A percentile compares a stretch with the other conserved stretches of the same genome.
These are phyloP conservation scores for Antitype chi DNA, from an alignment of 2,888 invertebrate genomes.

Conservation along the genomic window DNA sequence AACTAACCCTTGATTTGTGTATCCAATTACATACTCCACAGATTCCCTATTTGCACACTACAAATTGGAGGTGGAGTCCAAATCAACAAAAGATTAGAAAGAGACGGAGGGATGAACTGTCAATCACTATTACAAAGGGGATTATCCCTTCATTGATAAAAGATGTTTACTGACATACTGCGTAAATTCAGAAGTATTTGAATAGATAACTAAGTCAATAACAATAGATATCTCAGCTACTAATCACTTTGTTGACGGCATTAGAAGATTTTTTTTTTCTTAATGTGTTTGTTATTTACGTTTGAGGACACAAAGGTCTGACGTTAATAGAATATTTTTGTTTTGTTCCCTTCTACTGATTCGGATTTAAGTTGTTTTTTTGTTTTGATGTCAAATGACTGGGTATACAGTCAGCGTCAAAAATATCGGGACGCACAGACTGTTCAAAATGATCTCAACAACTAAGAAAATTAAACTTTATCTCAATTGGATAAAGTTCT, in stretches of 20 bases:
- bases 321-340: slow-evolving; percentile 10
- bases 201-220: slow-evolving; percentile 52
- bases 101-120: slow-evolving; percentile 75
- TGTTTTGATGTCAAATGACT: background rate
- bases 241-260: slow-evolving; percentile 78
- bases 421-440: too few species aligned
- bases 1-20: background rate
- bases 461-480: too few species aligned
- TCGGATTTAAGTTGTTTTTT: background rate
- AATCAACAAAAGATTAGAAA: slow-evolving; percentile 66
- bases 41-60: slow-evolving; percentile 27
- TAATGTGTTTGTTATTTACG: slow-evolving; percentile 53
- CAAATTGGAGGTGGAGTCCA: slow-evolving; percentile 74
- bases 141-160: slow-evolving; percentile 69
- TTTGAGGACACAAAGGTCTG: slow-evolving; percentile 27
- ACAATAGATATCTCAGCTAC: slow-evolving; percentile 52
- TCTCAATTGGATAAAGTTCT: too few species aligned
- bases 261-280: slow-evolving; percentile 44
- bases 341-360: slow-evolving; percentile 27
- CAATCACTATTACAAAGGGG: slow-evolving; percentile 77
- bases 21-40: background rate
- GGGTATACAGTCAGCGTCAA: too few species aligned
- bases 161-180: slow-evolving; percentile 52
- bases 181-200: slow-evolving; percentile 46
- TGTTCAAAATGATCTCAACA: too few species aligned